phyloP scores from a whole-genome alignment of 2,113 vertebrate genomes.

The Nesoenas mayeri region DNA sequence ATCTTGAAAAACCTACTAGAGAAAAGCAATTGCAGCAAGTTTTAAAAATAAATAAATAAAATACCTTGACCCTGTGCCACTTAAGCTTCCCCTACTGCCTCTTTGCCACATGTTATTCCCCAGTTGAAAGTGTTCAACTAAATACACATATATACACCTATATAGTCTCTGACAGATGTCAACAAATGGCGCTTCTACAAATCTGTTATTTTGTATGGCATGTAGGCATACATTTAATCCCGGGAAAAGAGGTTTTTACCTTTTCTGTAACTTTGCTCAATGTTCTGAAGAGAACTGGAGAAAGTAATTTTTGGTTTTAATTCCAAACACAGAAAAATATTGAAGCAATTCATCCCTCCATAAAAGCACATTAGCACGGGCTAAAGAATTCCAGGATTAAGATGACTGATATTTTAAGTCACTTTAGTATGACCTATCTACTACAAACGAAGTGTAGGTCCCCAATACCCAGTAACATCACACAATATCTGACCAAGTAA shows the following conservation, averaged over 20 bases:
- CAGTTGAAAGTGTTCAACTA: not conserved
- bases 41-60: too few species aligned
- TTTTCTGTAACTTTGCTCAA: not conserved
- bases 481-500: not conserved
- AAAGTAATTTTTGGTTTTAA: not conserved
- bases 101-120: not conserved
- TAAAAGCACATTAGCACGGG: not conserved
- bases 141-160: not conserved
- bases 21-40: not conserved
- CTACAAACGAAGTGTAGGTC: not conserved
- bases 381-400: not conserved
- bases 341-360: not conserved
- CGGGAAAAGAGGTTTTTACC: not conserved
- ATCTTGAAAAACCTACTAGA: not conserved
- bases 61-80: not conserved
- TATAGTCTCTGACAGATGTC: not conserved
- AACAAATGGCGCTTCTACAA: not conserved
- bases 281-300: not conserved
- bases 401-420: not conserved
- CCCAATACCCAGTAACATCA: too few species aligned
- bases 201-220: not conserved
- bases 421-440: not conserved
- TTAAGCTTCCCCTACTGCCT: not conserved
- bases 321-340: not conserved
- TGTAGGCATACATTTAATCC: not conserved